Evolutionary conservation across 1,140 invertebrate genomes (phyloP), one percentile per base, ranked within the genome.

Genomic region (Sycophaga agraensis): DNA sequence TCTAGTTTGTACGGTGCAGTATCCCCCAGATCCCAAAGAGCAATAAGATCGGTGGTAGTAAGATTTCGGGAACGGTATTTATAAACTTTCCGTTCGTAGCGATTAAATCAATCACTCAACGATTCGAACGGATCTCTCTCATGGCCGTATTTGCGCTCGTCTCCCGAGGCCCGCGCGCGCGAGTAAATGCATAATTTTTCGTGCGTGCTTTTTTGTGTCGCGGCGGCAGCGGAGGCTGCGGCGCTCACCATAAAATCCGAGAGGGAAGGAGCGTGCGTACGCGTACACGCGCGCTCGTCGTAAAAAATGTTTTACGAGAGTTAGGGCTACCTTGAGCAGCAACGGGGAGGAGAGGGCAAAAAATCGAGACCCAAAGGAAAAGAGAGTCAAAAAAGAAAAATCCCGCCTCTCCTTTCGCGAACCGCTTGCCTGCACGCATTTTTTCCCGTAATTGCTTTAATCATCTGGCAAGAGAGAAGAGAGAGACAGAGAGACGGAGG

Each of bases 371-470:
- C n/a, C 28, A 31, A 31, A 4, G 17, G 31, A 14, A 37, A 34
- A 39, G 12, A 3, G 24, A 40, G 14, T 19, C 4, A 53, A 40
- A 37, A 22, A 3, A 0, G 24, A 40, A 16, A 24, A 19, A 45
- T 48, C 24, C 22, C 43, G 31, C 42, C 34, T 45, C 11, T 11
- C 28, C 54, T 56, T 56, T 56, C 46, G 46, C 40, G 46, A 56
- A 56, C 54, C 46, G 46, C 54, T 46, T 28, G 40, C 54, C 46
- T 19, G 40, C 26, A 24, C 14, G 48, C 57, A 53, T 53, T 45
- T 60, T 60, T 53, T 46, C 21, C 37, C 31, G 35, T 55, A 55
- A 61, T 61, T 61, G 43, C 59, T 61, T 61, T 61, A 55, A 61
- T 61, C 51, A 43, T 17, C 22, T 12, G 9, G n/a, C 3, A n/a